Evolutionary conservation across 2,888 invertebrate genomes (phyloP), one percentile per base, ranked within the genome.

Genomic region (Theretra japonica): DNA sequence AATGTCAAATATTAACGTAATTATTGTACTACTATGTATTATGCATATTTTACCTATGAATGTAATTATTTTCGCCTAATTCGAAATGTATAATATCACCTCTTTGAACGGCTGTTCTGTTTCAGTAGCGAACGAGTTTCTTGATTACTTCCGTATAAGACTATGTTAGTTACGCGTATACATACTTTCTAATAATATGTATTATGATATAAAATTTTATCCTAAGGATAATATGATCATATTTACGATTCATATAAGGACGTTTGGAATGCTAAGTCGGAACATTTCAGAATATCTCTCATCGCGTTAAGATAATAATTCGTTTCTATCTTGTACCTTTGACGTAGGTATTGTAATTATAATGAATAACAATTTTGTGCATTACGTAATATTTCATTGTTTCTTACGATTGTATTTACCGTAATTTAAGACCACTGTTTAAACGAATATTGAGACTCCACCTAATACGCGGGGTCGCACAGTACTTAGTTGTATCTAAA

Each of bases 1-100:
- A 93, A 93, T 92, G 93, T 94, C 93, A 93, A 92, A 94, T 93
- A 93, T 93, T 93, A 93, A 92, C 90, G 90, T 94, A 92, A 93
- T 93, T 92, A 93, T 90, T 65, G 48, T 65, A 65, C 65, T 65
- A 93, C 89, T 92, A 90, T 90, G 90, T 90, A 92, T 81, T 88
- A 90, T 80, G 90, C 93, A 91, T 94, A 93, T 92, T 94, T 93
- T 93, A 94, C 87, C 91, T 93, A 92, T 93, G 87, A 92, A 94
- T 93, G 91, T 93, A 91, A 93, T 94, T 93, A 91, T 92, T 93
- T 93, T 94, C 86, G 93, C 93, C 94, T 94, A 92, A 93, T 93
- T 93, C 93, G 91, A 92, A 93, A 93, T 93, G 94, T 94, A 93
- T 94, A 93, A 94, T 92, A 93, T 92, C 92, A 93, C 91, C 87